These are phyloP conservation scores for Seira sanloemensis DNA, from an alignment of 2,888 invertebrate species.

Conservation along the genomic window DNA sequence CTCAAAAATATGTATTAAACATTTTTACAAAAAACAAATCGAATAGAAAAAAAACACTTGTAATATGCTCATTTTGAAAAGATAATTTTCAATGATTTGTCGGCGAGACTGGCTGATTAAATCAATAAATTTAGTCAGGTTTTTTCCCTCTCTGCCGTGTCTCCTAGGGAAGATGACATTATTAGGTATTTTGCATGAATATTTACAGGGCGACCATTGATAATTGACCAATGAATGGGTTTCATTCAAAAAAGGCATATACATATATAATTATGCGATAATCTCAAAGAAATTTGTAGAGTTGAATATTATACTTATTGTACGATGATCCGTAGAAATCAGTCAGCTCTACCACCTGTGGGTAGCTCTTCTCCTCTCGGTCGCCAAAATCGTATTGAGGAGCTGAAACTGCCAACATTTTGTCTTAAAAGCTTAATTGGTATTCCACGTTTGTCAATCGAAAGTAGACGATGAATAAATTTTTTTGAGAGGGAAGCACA, in stretches of 20 bases:
- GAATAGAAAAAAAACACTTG: not conserved
- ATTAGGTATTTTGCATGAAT: slow-evolving; percentile 2
- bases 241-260: slow-evolving; percentile 1
- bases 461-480: slow-evolving; percentile 48
- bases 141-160: not conserved
- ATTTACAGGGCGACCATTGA: not conserved
- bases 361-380: not conserved
- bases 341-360: slow-evolving; percentile 1
- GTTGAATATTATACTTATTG: no score
- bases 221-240: slow-evolving; percentile 8
- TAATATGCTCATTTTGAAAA: not conserved
- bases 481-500: not conserved
- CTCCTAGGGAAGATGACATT: slow-evolving; percentile 6
- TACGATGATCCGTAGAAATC: not conserved
- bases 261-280: no score
- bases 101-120: not conserved
- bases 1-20: no score
- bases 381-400: not conserved
- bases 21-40: no score
- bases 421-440: slow-evolving; percentile 50
- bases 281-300: not conserved
- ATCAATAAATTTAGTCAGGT: slow-evolving; percentile 14
- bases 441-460: slow-evolving; percentile 60
- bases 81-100: slow-evolving; percentile 12
- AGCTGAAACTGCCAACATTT: not conserved